Evolutionary conservation across 2,113 vertebrate species (phyloP).

Genomic region (Sapayoa aenigma): DNA sequence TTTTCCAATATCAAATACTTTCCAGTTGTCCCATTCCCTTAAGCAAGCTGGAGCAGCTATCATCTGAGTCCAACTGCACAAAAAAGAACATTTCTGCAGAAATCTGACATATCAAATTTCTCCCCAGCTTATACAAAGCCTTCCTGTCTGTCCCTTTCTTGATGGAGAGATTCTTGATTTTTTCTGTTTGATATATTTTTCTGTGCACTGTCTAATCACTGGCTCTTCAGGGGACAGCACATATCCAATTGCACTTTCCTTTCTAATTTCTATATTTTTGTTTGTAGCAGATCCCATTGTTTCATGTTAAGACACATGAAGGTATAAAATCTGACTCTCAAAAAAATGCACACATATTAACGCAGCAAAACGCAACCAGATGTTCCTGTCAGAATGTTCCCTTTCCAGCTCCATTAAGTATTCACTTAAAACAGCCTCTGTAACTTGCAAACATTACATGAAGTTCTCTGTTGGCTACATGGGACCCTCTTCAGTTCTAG

Average conservation of each 20-base stretch:
- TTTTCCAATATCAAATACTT: not conserved
- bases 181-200: not conserved
- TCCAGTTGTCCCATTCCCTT: not conserved
- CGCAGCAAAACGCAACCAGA: not conserved
- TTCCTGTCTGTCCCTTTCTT: not conserved
- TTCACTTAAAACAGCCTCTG: not conserved
- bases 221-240: not conserved
- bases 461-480: not conserved
- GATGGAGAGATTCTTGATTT: not conserved
- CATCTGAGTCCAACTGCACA: not conserved
- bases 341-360: not conserved
- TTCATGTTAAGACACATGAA: not conserved
- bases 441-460: not conserved
- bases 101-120: not conserved
- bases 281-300: not conserved
- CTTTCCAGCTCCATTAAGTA: not conserved
- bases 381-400: not conserved
- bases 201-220: not conserved
- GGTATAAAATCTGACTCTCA: not conserved
- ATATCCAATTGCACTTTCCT: not conserved
- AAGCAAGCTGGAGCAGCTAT: not conserved
- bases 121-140: not conserved
- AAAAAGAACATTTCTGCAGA: not conserved
- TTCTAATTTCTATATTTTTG: not conserved
- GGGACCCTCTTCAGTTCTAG: not conserved